Evolutionary conservation across 2,888 invertebrate genomes (phyloP).

Genomic region (Catocala sponsa): DNA sequence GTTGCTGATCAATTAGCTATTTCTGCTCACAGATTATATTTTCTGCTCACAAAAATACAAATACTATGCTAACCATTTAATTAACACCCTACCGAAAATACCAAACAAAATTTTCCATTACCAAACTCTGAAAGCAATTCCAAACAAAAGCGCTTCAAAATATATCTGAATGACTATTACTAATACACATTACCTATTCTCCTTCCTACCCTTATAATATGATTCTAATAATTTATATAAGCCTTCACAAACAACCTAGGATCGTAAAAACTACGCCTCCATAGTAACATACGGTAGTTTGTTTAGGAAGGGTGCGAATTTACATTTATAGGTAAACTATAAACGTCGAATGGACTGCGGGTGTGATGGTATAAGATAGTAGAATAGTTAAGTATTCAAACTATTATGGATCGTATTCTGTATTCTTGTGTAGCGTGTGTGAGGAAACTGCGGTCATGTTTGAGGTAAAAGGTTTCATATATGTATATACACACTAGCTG

Average conservation of each 20-base stretch:
- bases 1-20: no score
- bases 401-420: not conserved
- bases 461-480: no score
- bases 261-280: slow-evolving; percentile 35
- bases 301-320: slow-evolving; percentile 12
- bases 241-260: slow-evolving; percentile 39
- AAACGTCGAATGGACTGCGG: not conserved
- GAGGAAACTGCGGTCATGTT: not conserved
- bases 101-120: no score
- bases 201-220: slow-evolving; percentile 30
- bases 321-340: slow-evolving; percentile 8
- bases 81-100: no score
- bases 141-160: not conserved
- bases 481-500: no score
- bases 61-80: no score
- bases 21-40: no score
- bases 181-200: slow-evolving; percentile 4
- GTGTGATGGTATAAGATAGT: not conserved
- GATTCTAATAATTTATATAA: slow-evolving; percentile 45
- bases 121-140: no score
- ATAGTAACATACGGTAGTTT: slow-evolving; percentile 14
- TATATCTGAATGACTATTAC: not conserved
- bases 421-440: not conserved
- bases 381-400: not conserved
- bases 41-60: no score